phyloP scores from a whole-genome alignment of 1,140 invertebrate species.

The Sitophilus oryzae region DNA sequence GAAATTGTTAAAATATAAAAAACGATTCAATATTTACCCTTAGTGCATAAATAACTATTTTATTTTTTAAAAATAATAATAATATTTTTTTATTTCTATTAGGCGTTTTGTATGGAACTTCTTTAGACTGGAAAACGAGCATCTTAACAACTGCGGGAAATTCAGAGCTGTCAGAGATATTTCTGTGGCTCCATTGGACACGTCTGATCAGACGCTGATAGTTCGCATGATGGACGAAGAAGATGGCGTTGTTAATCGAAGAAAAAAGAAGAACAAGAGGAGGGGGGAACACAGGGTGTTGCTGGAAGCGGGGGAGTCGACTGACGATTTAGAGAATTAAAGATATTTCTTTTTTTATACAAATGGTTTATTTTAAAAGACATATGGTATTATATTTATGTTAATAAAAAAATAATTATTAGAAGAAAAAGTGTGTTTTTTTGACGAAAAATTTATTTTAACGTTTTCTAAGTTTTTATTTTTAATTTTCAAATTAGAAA shows the following conservation, averaged over 20 bases:
- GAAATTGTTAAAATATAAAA: too few species aligned
- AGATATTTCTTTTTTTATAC: neutral
- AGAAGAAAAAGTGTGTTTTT: too few species aligned
- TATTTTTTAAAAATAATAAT: neutral
- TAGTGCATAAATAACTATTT: neutral
- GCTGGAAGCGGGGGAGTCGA: slow-evolving; percentile 45
- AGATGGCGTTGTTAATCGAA: slow-evolving; percentile 77
- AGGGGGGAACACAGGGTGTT: slow-evolving; percentile 39
- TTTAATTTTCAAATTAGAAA: too few species aligned
- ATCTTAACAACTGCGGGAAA: slow-evolving; percentile 99
- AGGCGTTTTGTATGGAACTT: slow-evolving; percentile 99
- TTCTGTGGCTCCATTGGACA: slow-evolving; percentile 93
- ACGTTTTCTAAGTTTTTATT: too few species aligned
- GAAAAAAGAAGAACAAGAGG: slow-evolving; percentile 47
- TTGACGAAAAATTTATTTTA: too few species aligned
- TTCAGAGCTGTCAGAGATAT: slow-evolving; percentile 98
- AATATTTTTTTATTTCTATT: neutral
- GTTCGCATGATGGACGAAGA: slow-evolving; percentile 94
- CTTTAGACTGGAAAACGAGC: slow-evolving; percentile 98
- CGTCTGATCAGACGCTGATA: slow-evolving; percentile 84
- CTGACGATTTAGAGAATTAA: slow-evolving; percentile 41
- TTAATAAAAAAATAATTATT: too few species aligned
- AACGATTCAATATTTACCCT: neutral
- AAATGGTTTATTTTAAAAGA: too few species aligned
- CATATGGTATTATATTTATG: too few species aligned